Percentiles rank a stretch among this genome's conserved stretches.
Conservation (phyloP, 2,888 invertebrate genomes). For the Drosophila buzzatii region DNA sequence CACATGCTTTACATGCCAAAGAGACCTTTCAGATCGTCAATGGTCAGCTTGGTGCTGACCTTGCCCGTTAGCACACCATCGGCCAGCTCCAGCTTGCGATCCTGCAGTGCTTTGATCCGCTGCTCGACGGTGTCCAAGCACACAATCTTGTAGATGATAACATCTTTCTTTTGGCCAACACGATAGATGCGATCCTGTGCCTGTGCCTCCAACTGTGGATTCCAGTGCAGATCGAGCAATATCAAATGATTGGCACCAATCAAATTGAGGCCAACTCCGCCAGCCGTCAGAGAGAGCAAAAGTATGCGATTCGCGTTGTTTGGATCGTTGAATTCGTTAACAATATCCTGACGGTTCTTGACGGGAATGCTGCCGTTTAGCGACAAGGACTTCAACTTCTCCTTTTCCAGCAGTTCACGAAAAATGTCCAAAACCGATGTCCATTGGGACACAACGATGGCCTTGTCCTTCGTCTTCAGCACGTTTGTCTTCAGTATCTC, state of each 20-base stretch:
- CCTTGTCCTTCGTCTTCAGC: slow-evolving; percentile 88
- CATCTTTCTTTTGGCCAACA: slow-evolving; percentile 93
- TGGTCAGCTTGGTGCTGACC: slow-evolving; percentile 89
- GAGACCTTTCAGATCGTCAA: slow-evolving; percentile 91
- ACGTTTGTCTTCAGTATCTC: slow-evolving; percentile 87
- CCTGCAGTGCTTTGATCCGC: slow-evolving; percentile 92
- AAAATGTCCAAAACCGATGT: slow-evolving; percentile 92
- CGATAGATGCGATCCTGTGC: slow-evolving; percentile 97
- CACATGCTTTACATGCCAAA: slow-evolving; percentile 87
- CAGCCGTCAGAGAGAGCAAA: slow-evolving; percentile 95
- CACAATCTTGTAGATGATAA: slow-evolving; percentile 94
- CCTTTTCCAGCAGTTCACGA: slow-evolving; percentile 87
- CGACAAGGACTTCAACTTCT: slow-evolving; percentile 87
- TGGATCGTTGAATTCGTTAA: slow-evolving; percentile 90
- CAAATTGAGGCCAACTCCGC: slow-evolving; percentile 97
- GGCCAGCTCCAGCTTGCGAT: slow-evolving; percentile 92
- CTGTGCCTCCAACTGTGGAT: slow-evolving; percentile 97
- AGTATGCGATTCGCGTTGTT: slow-evolving; percentile 88
- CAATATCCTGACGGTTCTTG: slow-evolving; percentile 89
- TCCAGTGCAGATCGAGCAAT: slow-evolving; percentile 97
- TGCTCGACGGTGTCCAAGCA: slow-evolving; percentile 95
- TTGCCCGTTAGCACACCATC: slow-evolving; percentile 91
- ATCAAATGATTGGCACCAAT: slow-evolving; percentile 96
- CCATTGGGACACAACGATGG: slow-evolving; percentile 97
- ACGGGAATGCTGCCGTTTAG: slow-evolving; percentile 92